These are phyloP conservation scores for Takifugu flavidus DNA, from an alignment of 2,113 vertebrate species.

Conservation along the genomic window DNA sequence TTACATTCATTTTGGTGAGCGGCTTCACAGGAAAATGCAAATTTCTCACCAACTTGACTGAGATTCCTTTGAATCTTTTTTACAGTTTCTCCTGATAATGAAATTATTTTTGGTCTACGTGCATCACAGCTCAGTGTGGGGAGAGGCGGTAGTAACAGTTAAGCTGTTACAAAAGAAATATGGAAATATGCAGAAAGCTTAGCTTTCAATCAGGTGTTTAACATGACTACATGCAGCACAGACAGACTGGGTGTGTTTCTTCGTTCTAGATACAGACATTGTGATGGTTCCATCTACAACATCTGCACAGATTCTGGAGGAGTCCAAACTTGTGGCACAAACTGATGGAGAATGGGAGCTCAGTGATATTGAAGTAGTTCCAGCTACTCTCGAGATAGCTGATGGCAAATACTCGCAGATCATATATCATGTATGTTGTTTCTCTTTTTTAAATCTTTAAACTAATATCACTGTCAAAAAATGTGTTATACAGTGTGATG, in stretches of 20 bases:
- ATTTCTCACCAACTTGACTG: background rate
- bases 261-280: background rate
- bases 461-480: no score
- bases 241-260: background rate
- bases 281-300: background rate
- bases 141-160: no score
- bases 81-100: no score
- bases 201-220: no score
- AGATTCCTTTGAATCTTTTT: no score
- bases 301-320: background rate
- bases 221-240: background rate
- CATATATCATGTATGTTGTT: slow-evolving; percentile 2
- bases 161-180: no score
- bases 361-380: background rate
- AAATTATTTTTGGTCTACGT: no score
- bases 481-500: no score
- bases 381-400: background rate
- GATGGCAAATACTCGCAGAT: slow-evolving; percentile 2
- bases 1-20: slow-evolving; percentile 44
- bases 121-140: no score
- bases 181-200: no score
- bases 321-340: background rate
- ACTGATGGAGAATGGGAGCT: slow-evolving; percentile 10
- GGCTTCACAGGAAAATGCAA: background rate
- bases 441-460: no score